A percentile compares a stretch with the other conserved stretches of the same genome.
phyloP scores from a whole-genome alignment of 2,797 vertebrate species.

The Siniperca undulata region DNA sequence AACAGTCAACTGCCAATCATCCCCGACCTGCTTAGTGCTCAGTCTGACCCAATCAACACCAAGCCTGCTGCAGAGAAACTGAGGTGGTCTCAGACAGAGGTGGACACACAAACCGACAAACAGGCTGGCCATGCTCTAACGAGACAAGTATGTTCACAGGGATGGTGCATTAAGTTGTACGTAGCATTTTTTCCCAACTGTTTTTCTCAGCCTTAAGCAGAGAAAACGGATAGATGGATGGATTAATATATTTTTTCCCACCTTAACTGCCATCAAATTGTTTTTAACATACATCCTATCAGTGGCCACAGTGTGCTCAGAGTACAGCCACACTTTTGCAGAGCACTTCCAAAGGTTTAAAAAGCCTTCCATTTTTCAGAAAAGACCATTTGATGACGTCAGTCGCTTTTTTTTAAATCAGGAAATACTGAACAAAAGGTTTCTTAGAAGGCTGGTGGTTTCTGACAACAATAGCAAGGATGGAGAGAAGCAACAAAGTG shows the following conservation, averaged over 20 bases:
- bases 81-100: constrained; percentile 29
- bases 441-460: neutral
- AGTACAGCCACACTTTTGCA: neutral
- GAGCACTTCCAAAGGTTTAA: neutral
- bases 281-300: neutral
- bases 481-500: neutral
- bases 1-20: constrained; percentile 74
- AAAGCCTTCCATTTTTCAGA: neutral
- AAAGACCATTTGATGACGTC: neutral
- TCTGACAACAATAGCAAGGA: neutral
- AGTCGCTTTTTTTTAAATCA: neutral
- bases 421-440: constrained; percentile 12
- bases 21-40: constrained; percentile 51
- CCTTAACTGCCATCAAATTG: neutral
- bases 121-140: constrained; percentile 3
- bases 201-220: neutral
- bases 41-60: constrained; percentile 57
- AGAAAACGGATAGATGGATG: neutral
- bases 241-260: constrained; percentile 18
- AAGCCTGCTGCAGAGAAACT: constrained; percentile 38
- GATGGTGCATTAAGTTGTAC: neutral
- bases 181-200: neutral
- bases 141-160: neutral
- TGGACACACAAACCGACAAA: constrained; percentile 8
- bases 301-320: neutral